Percentiles rank a stretch among this genome's conserved stretches.
Evolutionary conservation across 2,888 invertebrate species (phyloP).

Genomic region (Pandemis corylana): DNA sequence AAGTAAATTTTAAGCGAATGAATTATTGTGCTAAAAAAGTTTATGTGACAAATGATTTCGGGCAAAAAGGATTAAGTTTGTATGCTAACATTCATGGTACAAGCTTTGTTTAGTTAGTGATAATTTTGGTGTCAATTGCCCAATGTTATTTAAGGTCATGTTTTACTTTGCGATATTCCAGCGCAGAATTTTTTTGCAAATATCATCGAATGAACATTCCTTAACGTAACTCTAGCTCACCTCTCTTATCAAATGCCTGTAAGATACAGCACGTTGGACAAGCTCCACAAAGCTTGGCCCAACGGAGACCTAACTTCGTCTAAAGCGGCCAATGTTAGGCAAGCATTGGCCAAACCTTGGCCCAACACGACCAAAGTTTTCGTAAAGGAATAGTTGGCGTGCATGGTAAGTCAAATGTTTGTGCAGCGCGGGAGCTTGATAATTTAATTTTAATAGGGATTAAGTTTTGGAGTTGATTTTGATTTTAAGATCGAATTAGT

Average conservation of each 20-base stretch:
- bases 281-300: conserved; percentile 26
- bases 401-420: conserved; percentile 47
- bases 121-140: too few species aligned
- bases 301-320: conserved; percentile 14
- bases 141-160: too few species aligned
- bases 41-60: too few species aligned
- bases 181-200: too few species aligned
- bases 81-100: too few species aligned
- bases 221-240: conserved; percentile 46
- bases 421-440: conserved; percentile 39
- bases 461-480: not conserved
- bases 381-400: conserved; percentile 58
- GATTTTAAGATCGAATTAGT: too few species aligned
- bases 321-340: conserved; percentile 43
- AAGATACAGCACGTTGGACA: conserved; percentile 38
- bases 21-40: too few species aligned
- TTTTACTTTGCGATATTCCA: too few species aligned
- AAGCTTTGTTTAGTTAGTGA: too few species aligned
- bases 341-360: conserved; percentile 48
- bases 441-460: conserved; percentile 13
- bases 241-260: conserved; percentile 62
- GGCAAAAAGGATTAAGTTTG: too few species aligned
- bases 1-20: too few species aligned
- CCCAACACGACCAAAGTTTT: conserved; percentile 50
- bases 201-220: conserved; percentile 44